Conservation (phyloP, 2,797 vertebrate genomes). For the Pipistrellus nathusii region DNA sequence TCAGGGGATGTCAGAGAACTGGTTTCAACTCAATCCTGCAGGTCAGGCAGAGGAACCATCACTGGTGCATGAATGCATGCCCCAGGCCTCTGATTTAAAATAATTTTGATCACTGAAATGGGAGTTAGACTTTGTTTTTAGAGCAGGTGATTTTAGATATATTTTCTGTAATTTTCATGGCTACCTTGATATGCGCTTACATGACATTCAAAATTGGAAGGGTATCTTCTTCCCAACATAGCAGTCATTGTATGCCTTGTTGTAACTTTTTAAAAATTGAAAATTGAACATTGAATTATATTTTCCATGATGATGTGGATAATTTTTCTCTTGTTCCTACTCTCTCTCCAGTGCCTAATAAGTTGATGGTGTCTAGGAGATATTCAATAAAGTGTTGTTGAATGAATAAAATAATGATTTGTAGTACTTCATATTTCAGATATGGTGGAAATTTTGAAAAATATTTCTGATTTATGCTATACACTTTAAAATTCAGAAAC, state of each 20-base stretch:
- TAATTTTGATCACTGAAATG: neutral
- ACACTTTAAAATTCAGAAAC: constrained; percentile 12
- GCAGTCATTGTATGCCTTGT: neutral
- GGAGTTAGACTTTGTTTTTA: neutral
- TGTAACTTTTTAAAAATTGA: neutral
- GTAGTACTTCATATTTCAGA: neutral
- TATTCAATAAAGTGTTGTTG: neutral
- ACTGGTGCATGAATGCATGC: no score
- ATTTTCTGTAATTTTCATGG: neutral
- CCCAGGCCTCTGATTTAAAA: neutral
- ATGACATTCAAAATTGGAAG: neutral
- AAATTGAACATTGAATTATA: neutral
- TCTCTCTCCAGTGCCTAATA: neutral
- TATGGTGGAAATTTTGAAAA: neutral
- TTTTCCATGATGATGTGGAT: neutral
- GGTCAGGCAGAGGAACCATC: no score
- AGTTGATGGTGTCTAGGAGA: neutral
- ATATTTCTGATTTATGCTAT: neutral
- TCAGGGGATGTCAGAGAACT: no score
- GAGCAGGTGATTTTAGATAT: neutral
- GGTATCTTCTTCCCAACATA: neutral
- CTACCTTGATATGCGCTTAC: neutral
- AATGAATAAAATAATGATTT: constrained; percentile 28
- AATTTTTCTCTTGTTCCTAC: neutral
- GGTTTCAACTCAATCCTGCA: no score